These are phyloP conservation scores for Operophtera brumata DNA, from an alignment of 2,888 invertebrate genomes.

Conservation along the genomic window DNA sequence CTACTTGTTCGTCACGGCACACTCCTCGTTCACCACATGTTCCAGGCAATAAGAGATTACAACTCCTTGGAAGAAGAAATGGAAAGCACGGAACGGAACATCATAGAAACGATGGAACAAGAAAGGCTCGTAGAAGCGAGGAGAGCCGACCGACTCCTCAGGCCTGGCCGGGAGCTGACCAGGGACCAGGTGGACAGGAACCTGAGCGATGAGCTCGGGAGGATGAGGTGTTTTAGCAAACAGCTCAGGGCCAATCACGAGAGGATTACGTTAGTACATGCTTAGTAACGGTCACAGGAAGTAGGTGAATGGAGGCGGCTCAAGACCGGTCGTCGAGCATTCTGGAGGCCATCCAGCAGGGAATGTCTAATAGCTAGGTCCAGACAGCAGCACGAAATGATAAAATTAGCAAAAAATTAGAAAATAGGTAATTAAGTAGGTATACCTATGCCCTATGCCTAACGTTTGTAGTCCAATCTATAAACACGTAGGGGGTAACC, in stretches of 20 bases:
- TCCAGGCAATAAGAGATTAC: slow-evolving; percentile 84
- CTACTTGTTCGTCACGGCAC: no score
- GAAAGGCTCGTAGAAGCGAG: slow-evolving; percentile 86
- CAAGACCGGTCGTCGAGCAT: no score
- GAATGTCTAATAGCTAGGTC: no score
- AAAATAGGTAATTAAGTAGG: no score
- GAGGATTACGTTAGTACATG: slow-evolving; percentile 77
- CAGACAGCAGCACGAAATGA: no score
- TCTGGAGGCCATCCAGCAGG: no score
- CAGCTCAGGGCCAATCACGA: slow-evolving; percentile 81
- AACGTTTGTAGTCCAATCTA: no score
- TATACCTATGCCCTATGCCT: no score
- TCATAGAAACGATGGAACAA: slow-evolving; percentile 84
- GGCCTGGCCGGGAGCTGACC: slow-evolving; percentile 84
- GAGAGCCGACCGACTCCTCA: slow-evolving; percentile 84
- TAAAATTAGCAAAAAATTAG: no score
- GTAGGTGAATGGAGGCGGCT: no score
- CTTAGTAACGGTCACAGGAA: no score
- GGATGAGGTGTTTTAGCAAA: slow-evolving; percentile 79
- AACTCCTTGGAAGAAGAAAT: slow-evolving; percentile 85
- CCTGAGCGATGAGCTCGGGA: slow-evolving; percentile 82
- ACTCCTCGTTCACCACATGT: background rate
- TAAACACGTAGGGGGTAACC: no score
- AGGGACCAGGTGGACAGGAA: slow-evolving; percentile 83
- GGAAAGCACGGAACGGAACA: slow-evolving; percentile 82